A percentile compares a stretch with the other conserved stretches of the same genome.
Evolutionary conservation across 2,888 invertebrate species (phyloP).

Genomic region (Hyalella azteca): DNA sequence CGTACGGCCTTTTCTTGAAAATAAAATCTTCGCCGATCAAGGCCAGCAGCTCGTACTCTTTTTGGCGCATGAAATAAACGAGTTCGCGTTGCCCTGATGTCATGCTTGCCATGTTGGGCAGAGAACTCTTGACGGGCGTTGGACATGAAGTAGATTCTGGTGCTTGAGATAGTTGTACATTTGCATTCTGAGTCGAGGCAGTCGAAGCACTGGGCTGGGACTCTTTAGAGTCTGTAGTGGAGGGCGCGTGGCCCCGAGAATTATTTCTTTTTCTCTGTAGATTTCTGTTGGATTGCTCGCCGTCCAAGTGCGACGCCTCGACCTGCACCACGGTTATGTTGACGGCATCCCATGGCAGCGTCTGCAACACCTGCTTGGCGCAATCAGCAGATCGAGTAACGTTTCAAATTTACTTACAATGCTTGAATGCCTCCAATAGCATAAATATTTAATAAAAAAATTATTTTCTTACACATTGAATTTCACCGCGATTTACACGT

Average conservation of each 20-base stretch:
- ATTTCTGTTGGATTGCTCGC: background rate
- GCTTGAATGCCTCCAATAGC: too few relatives aligned
- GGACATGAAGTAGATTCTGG: too few relatives aligned
- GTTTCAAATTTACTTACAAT: too few relatives aligned
- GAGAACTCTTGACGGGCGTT: background rate
- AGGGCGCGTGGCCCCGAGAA: too few relatives aligned
- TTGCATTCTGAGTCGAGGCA: background rate
- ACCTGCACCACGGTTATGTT: conserved; percentile 47
- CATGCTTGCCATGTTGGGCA: background rate
- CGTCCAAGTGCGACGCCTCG: conserved; percentile 48
- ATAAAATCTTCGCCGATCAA: conserved; percentile 10
- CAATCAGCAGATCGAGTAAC: too few relatives aligned
- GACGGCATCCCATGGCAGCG: conserved; percentile 51
- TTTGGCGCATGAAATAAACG: background rate
- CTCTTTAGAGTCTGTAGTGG: too few relatives aligned
- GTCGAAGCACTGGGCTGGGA: background rate
- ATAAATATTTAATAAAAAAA: too few relatives aligned
- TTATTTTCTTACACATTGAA: too few relatives aligned
- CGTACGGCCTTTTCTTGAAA: background rate
- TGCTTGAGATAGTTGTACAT: too few relatives aligned
- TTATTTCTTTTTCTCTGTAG: background rate
- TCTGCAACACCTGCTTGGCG: conserved; percentile 52
- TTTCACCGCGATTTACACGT: too few relatives aligned
- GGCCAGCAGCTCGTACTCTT: background rate
- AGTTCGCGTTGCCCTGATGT: background rate